These are phyloP conservation scores for Morelia viridis DNA, from an alignment of 2,797 vertebrate genomes.

Conservation along the genomic window DNA sequence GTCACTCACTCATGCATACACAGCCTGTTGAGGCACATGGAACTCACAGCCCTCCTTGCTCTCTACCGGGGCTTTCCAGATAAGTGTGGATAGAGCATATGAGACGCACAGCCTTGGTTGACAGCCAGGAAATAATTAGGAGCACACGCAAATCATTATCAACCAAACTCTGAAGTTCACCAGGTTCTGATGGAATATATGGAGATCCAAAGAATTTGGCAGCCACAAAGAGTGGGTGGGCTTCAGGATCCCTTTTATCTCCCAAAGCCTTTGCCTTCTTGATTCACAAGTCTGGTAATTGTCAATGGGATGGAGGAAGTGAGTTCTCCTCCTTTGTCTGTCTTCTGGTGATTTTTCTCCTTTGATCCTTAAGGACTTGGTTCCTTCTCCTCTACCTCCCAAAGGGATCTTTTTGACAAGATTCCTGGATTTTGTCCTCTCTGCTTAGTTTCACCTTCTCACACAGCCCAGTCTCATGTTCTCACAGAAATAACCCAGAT, in stretches of 20 bases:
- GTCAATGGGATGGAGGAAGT: not conserved
- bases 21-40: no score
- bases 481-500: not conserved
- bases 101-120: not conserved
- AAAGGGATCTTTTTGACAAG: not conserved
- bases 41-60: not conserved
- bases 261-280: not conserved
- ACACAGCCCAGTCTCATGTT: not conserved
- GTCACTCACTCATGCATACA: not conserved
- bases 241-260: not conserved
- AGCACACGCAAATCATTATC: not conserved
- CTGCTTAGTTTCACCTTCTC: not conserved
- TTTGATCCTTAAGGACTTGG: not conserved
- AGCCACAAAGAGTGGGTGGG: not conserved
- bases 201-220: not conserved
- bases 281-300: not conserved
- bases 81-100: not conserved
- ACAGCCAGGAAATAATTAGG: not conserved
- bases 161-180: not conserved
- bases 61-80: no score
- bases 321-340: not conserved
- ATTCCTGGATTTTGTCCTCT: not conserved
- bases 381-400: not conserved
- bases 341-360: not conserved
- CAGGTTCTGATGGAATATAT: not conserved